A percentile compares a stretch with the other conserved stretches of the same genome.
Conservation (phyloP, 2,888 invertebrate genomes). For the Rhingia campestris region DNA sequence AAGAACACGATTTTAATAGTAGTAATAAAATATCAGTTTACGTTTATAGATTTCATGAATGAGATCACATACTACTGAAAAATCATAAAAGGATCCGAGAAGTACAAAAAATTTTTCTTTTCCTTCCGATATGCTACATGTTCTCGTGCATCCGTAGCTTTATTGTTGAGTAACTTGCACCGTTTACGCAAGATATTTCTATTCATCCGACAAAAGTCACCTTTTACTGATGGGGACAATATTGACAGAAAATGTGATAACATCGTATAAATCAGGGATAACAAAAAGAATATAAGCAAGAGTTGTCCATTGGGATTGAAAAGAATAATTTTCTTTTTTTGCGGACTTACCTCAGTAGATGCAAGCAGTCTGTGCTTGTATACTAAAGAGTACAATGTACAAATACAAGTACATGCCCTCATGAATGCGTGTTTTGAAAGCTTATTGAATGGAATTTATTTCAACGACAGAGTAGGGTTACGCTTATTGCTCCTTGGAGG, state of each 20-base stretch:
- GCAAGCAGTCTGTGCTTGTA: conserved; percentile 26
- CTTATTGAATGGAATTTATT: conserved; percentile 38
- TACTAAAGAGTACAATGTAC: background rate
- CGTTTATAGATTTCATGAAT: conserved; percentile 34
- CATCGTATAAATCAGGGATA: conserved; percentile 63
- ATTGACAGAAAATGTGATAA: conserved; percentile 59
- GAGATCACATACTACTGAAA: conserved; percentile 36
- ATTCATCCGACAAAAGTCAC: conserved; percentile 4
- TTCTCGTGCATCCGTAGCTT: conserved; percentile 23
- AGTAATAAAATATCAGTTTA: background rate
- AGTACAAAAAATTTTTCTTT: conserved; percentile 44
- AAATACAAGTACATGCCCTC: background rate
- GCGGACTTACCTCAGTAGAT: conserved; percentile 10
- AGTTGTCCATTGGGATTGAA: conserved; percentile 37
- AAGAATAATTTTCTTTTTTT: conserved; percentile 31
- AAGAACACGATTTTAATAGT: no score
- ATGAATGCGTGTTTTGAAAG: conserved; percentile 36
- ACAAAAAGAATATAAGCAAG: conserved; percentile 23
- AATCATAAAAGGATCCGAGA: conserved; percentile 25
- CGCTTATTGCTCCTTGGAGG: conserved; percentile 42
- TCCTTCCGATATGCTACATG: conserved; percentile 26
- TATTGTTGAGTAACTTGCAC: conserved; percentile 46
- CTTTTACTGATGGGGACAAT: conserved; percentile 11
- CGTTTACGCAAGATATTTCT: conserved; percentile 25
- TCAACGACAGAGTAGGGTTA: background rate